Evolutionary conservation across 2,888 invertebrate genomes (phyloP).

Genomic region (Heliconius charithonia): DNA sequence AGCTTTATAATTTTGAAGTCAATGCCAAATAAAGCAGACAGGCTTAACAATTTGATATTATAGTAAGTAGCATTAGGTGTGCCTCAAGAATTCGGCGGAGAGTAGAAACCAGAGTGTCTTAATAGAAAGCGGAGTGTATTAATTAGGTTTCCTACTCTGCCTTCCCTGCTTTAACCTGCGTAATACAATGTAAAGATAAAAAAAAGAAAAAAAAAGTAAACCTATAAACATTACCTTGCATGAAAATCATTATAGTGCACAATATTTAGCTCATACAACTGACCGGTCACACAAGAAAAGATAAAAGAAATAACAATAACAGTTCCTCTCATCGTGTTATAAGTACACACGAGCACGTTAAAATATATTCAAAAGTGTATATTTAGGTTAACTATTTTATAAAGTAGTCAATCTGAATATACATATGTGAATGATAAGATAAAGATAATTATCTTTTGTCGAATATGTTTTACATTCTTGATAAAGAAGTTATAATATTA

Average conservation of each 20-base stretch:
- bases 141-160: not conserved
- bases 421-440: not conserved
- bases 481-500: not conserved
- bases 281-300: constrained; percentile 49
- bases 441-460: not conserved
- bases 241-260: constrained; percentile 78
- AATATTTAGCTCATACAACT: constrained; percentile 66
- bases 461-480: not conserved
- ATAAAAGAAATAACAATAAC: constrained; percentile 48
- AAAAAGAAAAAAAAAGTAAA: not conserved
- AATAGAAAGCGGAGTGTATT: too few relatives aligned
- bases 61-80: too few relatives aligned
- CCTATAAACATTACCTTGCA: constrained; percentile 63
- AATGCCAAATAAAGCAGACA: too few relatives aligned
- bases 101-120: too few relatives aligned
- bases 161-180: not conserved
- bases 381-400: not conserved
- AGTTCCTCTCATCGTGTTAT: constrained; percentile 33
- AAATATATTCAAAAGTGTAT: too few relatives aligned
- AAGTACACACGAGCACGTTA: not conserved
- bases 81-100: too few relatives aligned
- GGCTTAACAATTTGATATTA: too few relatives aligned
- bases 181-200: not conserved
- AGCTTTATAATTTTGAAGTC: too few relatives aligned
- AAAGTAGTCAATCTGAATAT: not conserved